Evolutionary conservation across 2,888 invertebrate genomes (phyloP).

Genomic region (Brachynemurus nebulosus): DNA sequence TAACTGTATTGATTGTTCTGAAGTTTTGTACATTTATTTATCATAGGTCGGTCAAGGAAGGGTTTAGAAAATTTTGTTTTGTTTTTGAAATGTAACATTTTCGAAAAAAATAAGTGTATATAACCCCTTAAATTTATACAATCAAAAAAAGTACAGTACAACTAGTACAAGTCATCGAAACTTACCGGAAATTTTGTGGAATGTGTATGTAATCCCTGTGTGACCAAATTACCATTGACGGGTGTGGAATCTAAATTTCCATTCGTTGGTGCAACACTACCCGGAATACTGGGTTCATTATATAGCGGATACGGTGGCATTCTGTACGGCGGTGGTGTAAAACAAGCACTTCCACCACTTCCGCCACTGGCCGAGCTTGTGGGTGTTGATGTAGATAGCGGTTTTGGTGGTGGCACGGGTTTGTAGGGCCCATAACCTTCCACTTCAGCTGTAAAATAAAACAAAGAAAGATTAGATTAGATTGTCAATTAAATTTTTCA

Average conservation of each 20-base stretch:
- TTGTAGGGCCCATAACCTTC: conserved; percentile 43
- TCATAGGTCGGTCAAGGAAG: too few relatives aligned
- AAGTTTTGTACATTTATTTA: too few relatives aligned
- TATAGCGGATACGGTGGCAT: conserved; percentile 53
- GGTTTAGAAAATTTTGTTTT: too few relatives aligned
- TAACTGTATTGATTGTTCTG: too few relatives aligned
- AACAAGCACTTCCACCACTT: conserved; percentile 16
- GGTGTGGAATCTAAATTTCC: conserved; percentile 25
- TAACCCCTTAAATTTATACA: too few relatives aligned
- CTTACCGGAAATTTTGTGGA: conserved; percentile 69
- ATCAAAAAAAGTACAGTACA: too few relatives aligned
- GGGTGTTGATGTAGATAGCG: conserved; percentile 33
- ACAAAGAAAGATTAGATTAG: neutral
- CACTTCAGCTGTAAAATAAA: conserved; percentile 35
- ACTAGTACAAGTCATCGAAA: too few relatives aligned
- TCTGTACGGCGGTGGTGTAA: conserved; percentile 44
- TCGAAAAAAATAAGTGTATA: too few relatives aligned
- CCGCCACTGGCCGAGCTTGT: conserved; percentile 21
- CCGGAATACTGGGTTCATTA: conserved; percentile 40
- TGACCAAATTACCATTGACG: conserved; percentile 25
- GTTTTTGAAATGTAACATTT: too few relatives aligned
- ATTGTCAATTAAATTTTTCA: neutral
- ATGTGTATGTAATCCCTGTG: conserved; percentile 49
- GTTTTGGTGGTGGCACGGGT: conserved; percentile 43
- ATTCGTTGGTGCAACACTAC: conserved; percentile 32